phyloP scores from a whole-genome alignment of 2,888 invertebrate genomes.

The Andrena fulva region DNA sequence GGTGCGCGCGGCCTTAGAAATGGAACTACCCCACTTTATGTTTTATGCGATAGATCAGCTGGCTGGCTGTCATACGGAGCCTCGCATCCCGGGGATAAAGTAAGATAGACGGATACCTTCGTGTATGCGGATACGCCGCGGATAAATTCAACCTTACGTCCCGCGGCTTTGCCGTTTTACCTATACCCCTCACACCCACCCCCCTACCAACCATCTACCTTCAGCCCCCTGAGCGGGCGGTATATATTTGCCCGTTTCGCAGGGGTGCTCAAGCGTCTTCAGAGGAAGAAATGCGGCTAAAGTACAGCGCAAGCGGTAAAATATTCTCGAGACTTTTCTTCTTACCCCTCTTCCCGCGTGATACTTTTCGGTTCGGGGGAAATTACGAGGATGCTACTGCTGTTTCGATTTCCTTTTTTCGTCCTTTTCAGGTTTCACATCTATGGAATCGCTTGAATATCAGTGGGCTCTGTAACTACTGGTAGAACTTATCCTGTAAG shows the following conservation, averaged over 20 bases:
- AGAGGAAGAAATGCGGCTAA: constrained; percentile 36
- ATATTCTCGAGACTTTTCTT: constrained; percentile 20
- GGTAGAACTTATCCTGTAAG: too few relatives aligned
- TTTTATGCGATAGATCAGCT: constrained; percentile 85
- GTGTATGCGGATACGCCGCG: constrained; percentile 79
- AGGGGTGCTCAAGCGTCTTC: constrained; percentile 69
- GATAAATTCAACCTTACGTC: constrained; percentile 84
- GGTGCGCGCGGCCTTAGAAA: constrained; percentile 80
- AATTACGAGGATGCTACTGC: neutral
- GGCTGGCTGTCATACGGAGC: constrained; percentile 82
- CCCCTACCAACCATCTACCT: constrained; percentile 6
- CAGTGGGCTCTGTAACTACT: too few relatives aligned
- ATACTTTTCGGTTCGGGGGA: neutral
- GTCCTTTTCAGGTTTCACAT: too few relatives aligned
- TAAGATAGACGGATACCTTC: constrained; percentile 84
- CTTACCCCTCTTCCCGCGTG: neutral
- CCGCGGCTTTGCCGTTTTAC: constrained; percentile 81
- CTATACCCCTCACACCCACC: constrained; percentile 66
- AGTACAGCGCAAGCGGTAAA: constrained; percentile 32
- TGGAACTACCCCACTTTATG: constrained; percentile 84
- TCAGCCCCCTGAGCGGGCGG: constrained; percentile 14
- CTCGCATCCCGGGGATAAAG: constrained; percentile 83
- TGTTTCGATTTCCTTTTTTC: neutral
- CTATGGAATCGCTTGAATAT: too few relatives aligned
- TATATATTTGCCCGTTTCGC: constrained; percentile 62